These are phyloP conservation scores for Pseudorhombus dupliciocellatus DNA, from an alignment of 2,113 vertebrate genomes.

Conservation along the genomic window DNA sequence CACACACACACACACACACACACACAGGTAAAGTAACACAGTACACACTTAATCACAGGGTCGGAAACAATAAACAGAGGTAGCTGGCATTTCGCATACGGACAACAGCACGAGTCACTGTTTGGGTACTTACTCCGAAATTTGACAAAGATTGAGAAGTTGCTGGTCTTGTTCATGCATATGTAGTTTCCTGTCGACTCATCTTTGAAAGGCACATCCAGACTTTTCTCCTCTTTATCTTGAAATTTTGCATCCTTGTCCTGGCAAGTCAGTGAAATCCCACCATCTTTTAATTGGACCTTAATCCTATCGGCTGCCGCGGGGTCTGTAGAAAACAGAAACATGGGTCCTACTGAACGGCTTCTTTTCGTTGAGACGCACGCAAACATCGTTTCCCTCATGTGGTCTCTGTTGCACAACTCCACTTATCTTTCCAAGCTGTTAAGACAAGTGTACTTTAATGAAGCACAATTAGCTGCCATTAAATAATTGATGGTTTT, in stretches of 20 bases:
- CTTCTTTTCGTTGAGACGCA: neutral
- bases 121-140: constrained; percentile 71
- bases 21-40: neutral
- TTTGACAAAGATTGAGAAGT: constrained; percentile 45
- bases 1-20: constrained; percentile 6
- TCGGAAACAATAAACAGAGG: too few species aligned
- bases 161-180: neutral
- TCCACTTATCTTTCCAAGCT: too few species aligned
- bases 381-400: too few species aligned
- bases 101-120: neutral
- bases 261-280: constrained; percentile 16
- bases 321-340: neutral
- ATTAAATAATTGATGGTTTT: neutral
- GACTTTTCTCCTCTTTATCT: neutral
- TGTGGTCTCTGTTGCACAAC: too few species aligned
- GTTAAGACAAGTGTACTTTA: too few species aligned
- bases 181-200: fast-evolving
- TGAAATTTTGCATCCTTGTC: neutral
- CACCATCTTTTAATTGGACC: fast-evolving
- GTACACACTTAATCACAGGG: too few species aligned
- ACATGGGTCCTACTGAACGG: neutral
- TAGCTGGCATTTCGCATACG: neutral
- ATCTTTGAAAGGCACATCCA: constrained; percentile 12
- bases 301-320: fast-evolving
- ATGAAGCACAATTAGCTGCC: neutral